phyloP scores from a whole-genome alignment of 2,888 invertebrate species.

The Brachyptera putata region DNA sequence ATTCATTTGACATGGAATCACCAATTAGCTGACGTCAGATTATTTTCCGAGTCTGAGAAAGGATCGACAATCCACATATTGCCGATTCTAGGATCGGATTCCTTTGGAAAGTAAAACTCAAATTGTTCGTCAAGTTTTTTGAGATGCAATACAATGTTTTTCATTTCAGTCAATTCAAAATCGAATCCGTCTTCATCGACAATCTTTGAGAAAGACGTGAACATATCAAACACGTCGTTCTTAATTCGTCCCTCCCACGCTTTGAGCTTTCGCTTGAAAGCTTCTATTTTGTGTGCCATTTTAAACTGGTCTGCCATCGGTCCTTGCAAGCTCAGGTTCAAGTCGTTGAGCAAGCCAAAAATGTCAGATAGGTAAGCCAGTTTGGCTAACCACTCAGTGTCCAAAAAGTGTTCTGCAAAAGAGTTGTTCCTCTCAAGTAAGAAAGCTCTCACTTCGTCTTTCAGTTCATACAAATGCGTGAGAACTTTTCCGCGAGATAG shows the following conservation, averaged over 20 bases:
- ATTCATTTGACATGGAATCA: too few species aligned
- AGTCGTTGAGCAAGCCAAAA: background rate
- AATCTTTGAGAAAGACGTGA: background rate
- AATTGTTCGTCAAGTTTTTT: too few species aligned
- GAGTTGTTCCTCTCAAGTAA: slow-evolving; percentile 23
- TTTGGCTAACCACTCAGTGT: background rate
- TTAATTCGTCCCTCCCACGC: background rate
- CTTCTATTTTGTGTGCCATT: slow-evolving; percentile 2
- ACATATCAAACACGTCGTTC: background rate
- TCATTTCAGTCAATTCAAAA: too few species aligned
- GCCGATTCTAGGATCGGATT: too few species aligned
- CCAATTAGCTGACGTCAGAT: too few species aligned
- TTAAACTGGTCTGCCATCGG: background rate
- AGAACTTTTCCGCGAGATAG: slow-evolving; percentile 28
- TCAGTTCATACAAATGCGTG: slow-evolving; percentile 24
- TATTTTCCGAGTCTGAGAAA: too few species aligned
- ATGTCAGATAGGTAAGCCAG: slow-evolving; percentile 2
- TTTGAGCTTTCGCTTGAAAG: background rate
- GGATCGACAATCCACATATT: too few species aligned
- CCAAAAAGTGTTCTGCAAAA: background rate
- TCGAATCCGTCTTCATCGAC: too few species aligned
- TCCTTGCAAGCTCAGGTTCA: background rate
- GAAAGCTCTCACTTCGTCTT: slow-evolving; percentile 26
- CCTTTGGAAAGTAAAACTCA: too few species aligned
- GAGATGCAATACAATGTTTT: too few species aligned